A percentile compares a stretch with the other conserved stretches of the same genome.
These are phyloP conservation scores for Mythimna albipuncta DNA, from an alignment of 2,888 invertebrate genomes.

Conservation along the genomic window DNA sequence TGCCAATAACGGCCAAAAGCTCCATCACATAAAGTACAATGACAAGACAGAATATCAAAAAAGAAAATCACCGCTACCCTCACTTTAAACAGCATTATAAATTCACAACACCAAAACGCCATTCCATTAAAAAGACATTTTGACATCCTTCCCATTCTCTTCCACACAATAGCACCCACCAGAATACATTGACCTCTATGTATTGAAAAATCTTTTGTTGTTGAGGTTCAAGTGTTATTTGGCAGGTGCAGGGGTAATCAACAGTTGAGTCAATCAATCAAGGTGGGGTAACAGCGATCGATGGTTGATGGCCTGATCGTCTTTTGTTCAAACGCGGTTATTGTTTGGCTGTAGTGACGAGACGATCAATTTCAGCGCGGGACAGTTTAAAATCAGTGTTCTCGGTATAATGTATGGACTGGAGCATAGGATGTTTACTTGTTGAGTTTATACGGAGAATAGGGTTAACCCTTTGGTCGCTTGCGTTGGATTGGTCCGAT, in stretches of 20 bases:
- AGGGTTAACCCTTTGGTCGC: no score
- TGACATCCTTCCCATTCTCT: constrained; percentile 44
- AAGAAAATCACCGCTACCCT: constrained; percentile 13
- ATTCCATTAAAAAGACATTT: constrained; percentile 51
- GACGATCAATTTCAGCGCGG: constrained; percentile 32
- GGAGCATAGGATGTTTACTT: constrained; percentile 18
- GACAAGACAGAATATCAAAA: constrained; percentile 10
- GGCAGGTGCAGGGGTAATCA: constrained; percentile 57
- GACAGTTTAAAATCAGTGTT: constrained; percentile 40
- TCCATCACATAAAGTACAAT: background rate
- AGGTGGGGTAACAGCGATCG: constrained; percentile 48
- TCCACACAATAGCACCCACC: constrained; percentile 34
- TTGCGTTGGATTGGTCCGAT: no score
- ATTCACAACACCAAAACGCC: constrained; percentile 42
- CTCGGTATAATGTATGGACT: constrained; percentile 5
- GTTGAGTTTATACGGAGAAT: constrained; percentile 28
- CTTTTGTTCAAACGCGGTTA: constrained; percentile 53
- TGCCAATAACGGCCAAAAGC: background rate
- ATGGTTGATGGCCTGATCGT: constrained; percentile 52
- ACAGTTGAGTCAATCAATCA: constrained; percentile 65
- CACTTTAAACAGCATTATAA: constrained; percentile 41
- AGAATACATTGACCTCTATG: constrained; percentile 32
- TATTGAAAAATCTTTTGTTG: constrained; percentile 7
- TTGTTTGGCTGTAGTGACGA: constrained; percentile 58
- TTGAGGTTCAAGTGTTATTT: constrained; percentile 38